Evolutionary conservation across 1,140 invertebrate species (phyloP), one percentile per base, ranked within the genome.

Genomic region (Formica exsecta): DNA sequence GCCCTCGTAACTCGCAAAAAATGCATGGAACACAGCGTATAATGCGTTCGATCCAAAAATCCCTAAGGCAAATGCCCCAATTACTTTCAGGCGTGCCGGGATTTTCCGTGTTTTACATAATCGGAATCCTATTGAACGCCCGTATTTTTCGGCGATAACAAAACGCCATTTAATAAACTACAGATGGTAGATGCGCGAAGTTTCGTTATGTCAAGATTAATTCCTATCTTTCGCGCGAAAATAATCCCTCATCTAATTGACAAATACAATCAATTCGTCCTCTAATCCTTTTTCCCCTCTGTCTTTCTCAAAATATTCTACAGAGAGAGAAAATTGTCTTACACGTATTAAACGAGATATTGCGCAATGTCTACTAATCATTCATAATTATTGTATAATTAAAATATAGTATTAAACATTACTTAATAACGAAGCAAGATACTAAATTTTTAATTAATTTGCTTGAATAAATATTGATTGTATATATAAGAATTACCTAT

Each of bases 31-130:
- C 29, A 36, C 54, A 36, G 54, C 38, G 38, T 16, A 73, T 83
- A 83, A 83, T 62, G 68, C 79, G 79, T 83, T 83, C 79, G 68
- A 83, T 83, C 68, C 79, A 57, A 80, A 80, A 79, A 70, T 70
- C 65, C 25, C 77, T n/a, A 19, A 36, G 65, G 79, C 54, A 36
- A 61, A 61, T 62, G 68, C 41, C 32, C 68, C 79, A 83, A 74
- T 83, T 83, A 83, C 66, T 73, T 61, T 61, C 79, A 73, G 68
- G 51, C 25, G 36, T 19, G 41, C 38, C 11, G n/a, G 54, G 38
- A 74, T 83, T 83, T 74, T 36, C 38, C 38, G 13, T 36, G 68
- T 83, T 83, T 83, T 83, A 61, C 79, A 73, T 74, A 73, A 83
- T 73, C 66, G 25, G 11, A 59, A 41, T 13, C n/a, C 6, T 38